Conservation (phyloP, 1,140 invertebrate species). For the Apis cerana region DNA sequence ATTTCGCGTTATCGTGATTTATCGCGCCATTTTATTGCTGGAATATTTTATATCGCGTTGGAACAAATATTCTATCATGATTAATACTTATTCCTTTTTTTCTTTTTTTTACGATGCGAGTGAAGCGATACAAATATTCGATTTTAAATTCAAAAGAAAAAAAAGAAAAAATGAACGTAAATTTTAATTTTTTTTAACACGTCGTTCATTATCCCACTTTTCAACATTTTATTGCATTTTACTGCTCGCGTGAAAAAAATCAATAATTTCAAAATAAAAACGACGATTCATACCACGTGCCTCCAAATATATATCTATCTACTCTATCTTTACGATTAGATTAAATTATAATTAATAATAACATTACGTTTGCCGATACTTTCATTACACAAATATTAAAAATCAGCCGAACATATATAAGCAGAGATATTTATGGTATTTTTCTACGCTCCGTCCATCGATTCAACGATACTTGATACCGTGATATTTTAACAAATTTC, state of each 20-base stretch:
- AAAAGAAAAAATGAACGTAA: background rate
- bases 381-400: background rate
- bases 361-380: background rate
- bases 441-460: background rate
- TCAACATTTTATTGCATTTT: background rate
- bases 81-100: too few species aligned
- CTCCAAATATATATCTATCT: too few species aligned
- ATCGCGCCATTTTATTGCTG: background rate
- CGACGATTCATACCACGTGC: background rate
- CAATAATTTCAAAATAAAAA: background rate
- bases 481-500: constrained; percentile 10
- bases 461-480: background rate
- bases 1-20: too few species aligned
- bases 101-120: too few species aligned
- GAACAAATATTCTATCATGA: background rate
- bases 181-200: background rate
- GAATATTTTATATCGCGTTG: too few species aligned
- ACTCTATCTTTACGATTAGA: too few species aligned
- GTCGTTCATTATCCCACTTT: too few species aligned
- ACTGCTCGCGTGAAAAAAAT: background rate
- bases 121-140: too few species aligned
- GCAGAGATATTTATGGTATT: background rate
- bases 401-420: background rate
- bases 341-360: background rate
- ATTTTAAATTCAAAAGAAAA: too few species aligned